Base-by-base conservation (phyloP, 2,113 vertebrate genomes). In the Hippocampus mohnikei region DNA sequence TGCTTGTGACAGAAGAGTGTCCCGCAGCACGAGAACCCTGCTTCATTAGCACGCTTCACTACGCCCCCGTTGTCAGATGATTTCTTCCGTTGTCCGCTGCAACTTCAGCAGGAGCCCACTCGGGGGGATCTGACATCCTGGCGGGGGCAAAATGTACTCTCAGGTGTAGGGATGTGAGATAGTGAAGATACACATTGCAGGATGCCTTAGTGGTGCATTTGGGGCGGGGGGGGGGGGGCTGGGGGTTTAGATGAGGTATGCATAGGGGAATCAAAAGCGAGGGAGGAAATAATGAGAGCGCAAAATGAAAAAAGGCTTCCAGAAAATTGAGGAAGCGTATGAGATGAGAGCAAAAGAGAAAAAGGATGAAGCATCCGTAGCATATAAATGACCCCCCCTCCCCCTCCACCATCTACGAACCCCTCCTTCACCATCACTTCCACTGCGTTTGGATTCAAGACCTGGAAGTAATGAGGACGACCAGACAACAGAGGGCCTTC, bases 401-500 rank as follows among this genome's bases (percentile, higher is more conserved):
- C 21, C 3, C 21, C 15, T 5, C 13, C 23, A 13, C 16, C 75
- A 72, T 33, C 5, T 33, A 33, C 33, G 33, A 5, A 71, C 74
- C 70, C 73, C 80, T 65, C 63, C 66, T 64, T 78, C 0, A 29
- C 73, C 74, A 68, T 76, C 58, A 33, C 33, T 33, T 33, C 33
- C 33, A 33, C 33, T 33, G 20, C 33, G 44, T 81, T 83, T 72
- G 69, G 75, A 89, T 82, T 80, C 74, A 67, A 70, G 79, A 83
- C 80, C 74, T 86, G 86, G 67, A 83, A 78, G 82, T 88, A 86
- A 90, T 79, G 77, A 87, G 74, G 73, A 80, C 41, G 76, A 78
- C 75, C 55, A 72, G 77, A 87, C 73, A 83, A 80, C 85, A 82
- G 80, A 86, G 70, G 78, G 81, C 78, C 83, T 81, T 81, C 71